Evolutionary conservation across 2,113 vertebrate genomes (phyloP).

Genomic region (Perccottus glenii): DNA sequence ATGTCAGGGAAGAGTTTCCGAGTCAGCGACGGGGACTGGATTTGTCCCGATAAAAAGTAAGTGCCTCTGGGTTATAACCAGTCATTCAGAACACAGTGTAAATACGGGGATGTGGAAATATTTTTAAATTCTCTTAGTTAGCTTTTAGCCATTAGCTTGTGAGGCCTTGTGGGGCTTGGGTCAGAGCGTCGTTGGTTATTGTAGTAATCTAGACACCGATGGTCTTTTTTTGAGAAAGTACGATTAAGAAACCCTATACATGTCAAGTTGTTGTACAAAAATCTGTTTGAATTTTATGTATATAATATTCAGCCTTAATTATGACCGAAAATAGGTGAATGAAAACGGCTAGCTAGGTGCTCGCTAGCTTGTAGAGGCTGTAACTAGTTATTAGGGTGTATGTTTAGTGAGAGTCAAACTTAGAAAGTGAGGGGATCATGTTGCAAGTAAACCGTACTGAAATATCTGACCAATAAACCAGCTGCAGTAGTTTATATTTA

Average conservation of each 20-base stretch:
- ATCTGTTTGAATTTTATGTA: not conserved
- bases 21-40: conserved; percentile 97
- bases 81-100: rapidly evolving
- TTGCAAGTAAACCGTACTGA: conserved; percentile 7
- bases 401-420: conserved; percentile 1
- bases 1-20: conserved; percentile 98
- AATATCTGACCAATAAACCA: conserved; percentile 12
- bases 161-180: conserved; percentile 47
- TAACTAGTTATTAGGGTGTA: conserved; percentile 12
- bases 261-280: not conserved
- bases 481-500: conserved; percentile 3
- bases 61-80: conserved; percentile 16
- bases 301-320: not conserved
- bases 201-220: not conserved
- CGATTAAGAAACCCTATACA: not conserved
- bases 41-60: conserved; percentile 98
- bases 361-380: not conserved
- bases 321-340: not conserved
- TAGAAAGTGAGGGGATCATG: conserved; percentile 10
- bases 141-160: conserved; percentile 17
- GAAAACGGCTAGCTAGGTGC: not conserved
- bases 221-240: not conserved
- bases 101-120: rapidly evolving
- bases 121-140: not conserved
- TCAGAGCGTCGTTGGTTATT: conserved; percentile 6